phyloP scores from a whole-genome alignment of 1,140 invertebrate genomes.

The Carposina sasakii region DNA sequence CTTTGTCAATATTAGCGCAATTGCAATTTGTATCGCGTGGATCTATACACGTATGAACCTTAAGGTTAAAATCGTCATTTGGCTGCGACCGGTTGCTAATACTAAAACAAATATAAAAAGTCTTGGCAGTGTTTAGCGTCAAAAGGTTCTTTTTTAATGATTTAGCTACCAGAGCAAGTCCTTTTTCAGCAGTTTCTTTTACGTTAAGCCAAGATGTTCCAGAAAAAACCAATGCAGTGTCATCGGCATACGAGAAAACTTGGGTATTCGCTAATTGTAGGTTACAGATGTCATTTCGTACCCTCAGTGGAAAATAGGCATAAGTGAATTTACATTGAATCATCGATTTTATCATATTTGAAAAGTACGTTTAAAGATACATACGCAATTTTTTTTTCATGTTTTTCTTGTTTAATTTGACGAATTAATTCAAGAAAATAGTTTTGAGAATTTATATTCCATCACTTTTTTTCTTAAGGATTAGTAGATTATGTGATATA shows the following conservation, averaged over 20 bases:
- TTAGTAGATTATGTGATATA: neutral
- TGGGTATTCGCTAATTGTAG: neutral
- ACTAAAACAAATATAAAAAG: neutral
- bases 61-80: neutral
- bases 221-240: constrained; percentile 5
- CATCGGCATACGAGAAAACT: neutral
- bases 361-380: too few relatives aligned
- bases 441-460: neutral
- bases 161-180: neutral
- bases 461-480: neutral
- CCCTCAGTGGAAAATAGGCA: neutral
- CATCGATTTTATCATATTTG: neutral
- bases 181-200: neutral
- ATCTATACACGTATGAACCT: neutral
- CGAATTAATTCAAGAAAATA: neutral
- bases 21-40: neutral
- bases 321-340: neutral
- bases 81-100: constrained; percentile 3
- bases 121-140: constrained; percentile 6
- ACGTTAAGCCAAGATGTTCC: neutral
- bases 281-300: neutral
- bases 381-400: neutral
- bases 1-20: constrained; percentile 2
- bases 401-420: neutral
- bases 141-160: constrained; percentile 3